These are phyloP conservation scores for Nansenia antarctica DNA, from an alignment of 2,113 vertebrate species.

Conservation along the genomic window DNA sequence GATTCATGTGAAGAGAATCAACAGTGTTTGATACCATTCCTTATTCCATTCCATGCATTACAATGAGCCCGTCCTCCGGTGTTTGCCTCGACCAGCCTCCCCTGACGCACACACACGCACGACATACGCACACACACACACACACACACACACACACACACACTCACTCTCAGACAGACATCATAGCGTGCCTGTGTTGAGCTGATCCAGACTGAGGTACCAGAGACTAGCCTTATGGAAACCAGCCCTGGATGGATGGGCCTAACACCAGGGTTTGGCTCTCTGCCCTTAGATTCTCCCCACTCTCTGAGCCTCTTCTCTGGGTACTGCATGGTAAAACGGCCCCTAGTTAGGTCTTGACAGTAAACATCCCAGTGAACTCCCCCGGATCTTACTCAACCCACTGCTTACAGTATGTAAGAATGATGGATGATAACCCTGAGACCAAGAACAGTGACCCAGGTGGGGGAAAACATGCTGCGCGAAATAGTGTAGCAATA, in stretches of 20 bases:
- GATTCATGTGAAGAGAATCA: background rate
- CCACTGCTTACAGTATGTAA: background rate
- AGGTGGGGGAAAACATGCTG: background rate
- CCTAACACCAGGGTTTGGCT: background rate
- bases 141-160: background rate
- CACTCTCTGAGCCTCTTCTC: background rate
- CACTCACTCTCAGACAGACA: background rate
- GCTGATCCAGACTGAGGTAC: conserved; percentile 3
- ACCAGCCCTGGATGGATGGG: background rate
- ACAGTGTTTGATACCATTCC: background rate
- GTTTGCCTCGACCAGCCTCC: background rate
- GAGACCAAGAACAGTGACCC: background rate
- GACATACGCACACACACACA: background rate
- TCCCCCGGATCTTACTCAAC: background rate
- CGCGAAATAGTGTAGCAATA: background rate
- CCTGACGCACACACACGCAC: background rate
- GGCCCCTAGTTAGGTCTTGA: background rate
- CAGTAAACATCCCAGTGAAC: background rate
- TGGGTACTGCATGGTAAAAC: background rate
- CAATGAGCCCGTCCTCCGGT: background rate
- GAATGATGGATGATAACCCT: background rate
- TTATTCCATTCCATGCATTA: background rate
- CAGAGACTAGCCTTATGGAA: too few species aligned
- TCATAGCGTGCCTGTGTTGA: background rate
- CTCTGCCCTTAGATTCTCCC: background rate